Percentiles rank a stretch among this genome's conserved stretches.
Conservation (phyloP, 2,888 invertebrate species). For the Achlya flavicornis region DNA sequence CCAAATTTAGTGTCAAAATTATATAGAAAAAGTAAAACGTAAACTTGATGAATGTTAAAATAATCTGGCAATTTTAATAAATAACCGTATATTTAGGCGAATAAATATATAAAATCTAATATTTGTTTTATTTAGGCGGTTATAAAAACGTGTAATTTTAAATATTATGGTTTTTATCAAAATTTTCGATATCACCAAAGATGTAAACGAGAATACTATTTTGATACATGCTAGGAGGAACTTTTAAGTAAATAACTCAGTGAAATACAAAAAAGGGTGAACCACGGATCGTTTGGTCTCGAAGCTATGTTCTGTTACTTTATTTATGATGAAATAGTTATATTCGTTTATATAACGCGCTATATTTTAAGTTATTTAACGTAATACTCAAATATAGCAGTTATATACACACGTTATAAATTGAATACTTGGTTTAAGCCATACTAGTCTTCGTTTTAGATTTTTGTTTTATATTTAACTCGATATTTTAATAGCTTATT, state of each 20-base stretch:
- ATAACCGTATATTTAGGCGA: neutral
- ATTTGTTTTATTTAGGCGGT: neutral
- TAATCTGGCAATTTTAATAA: conserved; percentile 3
- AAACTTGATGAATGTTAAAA: neutral
- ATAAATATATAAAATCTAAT: neutral
- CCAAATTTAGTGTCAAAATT: conserved; percentile 8
- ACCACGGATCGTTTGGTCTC: neutral
- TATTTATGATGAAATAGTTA: neutral
- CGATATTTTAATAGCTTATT: conserved; percentile 6
- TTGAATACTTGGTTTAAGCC: conserved; percentile 7
- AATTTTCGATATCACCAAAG: neutral
- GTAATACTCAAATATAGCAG: conserved; percentile 3
- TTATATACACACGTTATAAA: neutral
- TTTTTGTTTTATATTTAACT: conserved; percentile 5
- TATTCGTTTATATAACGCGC: conserved; percentile 4
- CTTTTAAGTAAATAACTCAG: neutral
- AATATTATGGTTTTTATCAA: neutral
- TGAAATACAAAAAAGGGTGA: neutral
- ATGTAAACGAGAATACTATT: neutral
- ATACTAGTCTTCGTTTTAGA: conserved; percentile 11
- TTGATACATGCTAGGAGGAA: neutral
- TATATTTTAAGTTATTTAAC: neutral
- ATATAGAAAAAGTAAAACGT: neutral
- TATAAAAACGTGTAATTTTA: neutral
- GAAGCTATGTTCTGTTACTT: neutral